Conservation (phyloP, 2,797 vertebrate species). For the Myotis vivesi region DNA sequence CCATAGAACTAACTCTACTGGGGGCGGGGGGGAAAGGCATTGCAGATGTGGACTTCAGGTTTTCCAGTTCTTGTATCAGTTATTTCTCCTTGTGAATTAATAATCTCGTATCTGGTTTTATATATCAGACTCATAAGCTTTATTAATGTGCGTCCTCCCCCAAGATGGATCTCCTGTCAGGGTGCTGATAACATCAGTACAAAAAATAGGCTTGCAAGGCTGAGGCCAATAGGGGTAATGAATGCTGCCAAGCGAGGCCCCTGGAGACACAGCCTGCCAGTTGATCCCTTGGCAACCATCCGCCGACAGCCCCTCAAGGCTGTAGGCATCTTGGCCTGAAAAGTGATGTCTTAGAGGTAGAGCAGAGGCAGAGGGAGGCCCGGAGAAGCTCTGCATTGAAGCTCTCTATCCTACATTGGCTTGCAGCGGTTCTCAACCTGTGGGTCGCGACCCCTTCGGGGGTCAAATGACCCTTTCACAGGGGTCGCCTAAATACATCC, state of each 20-base stretch:
- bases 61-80: slow-evolving; percentile 4
- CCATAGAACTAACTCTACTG: not conserved
- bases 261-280: not conserved
- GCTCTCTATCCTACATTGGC: not conserved
- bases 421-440: too few relatives aligned
- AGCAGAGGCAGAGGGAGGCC: not conserved
- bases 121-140: slow-evolving; percentile 45
- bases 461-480: too few relatives aligned
- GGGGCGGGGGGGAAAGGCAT: not conserved
- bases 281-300: not conserved
- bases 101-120: slow-evolving; percentile 40
- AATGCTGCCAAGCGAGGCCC: not conserved
- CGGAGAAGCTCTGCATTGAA: not conserved
- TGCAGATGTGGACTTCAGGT: not conserved
- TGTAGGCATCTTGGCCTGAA: not conserved
- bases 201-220: slow-evolving; percentile 34
- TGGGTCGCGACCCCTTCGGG: too few relatives aligned
- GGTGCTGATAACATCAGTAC: slow-evolving; percentile 60
- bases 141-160: slow-evolving; percentile 33
- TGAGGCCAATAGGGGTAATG: not conserved
- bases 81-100: slow-evolving; percentile 49
- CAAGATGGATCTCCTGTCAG: not conserved
- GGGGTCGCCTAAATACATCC: too few relatives aligned
- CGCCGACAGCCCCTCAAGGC: not conserved
- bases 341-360: not conserved